Evolutionary conservation across 2,113 vertebrate species (phyloP).

Genomic region (Lagopus muta): DNA sequence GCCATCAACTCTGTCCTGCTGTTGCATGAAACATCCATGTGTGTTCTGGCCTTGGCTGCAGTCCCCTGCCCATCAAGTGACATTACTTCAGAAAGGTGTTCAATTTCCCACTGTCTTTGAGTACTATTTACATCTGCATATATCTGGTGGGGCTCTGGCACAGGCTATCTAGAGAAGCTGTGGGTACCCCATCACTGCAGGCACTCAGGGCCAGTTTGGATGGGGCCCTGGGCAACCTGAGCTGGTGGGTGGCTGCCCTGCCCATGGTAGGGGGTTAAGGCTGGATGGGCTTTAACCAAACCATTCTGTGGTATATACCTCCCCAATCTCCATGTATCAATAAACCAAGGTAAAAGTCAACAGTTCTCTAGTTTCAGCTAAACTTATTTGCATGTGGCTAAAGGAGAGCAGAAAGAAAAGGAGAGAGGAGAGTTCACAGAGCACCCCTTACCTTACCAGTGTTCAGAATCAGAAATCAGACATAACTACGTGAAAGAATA

Average conservation of each 20-base stretch:
- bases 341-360: background rate
- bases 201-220: too few relatives aligned
- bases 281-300: too few relatives aligned
- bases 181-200: too few relatives aligned
- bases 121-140: fast-evolving
- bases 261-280: too few relatives aligned
- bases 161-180: too few relatives aligned
- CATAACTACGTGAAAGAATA: background rate
- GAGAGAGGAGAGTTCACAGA: background rate
- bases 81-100: background rate
- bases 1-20: background rate
- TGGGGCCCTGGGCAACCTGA: too few relatives aligned
- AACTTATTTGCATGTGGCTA: background rate
- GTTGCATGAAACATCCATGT: fast-evolving
- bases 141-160: too few relatives aligned
- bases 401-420: background rate
- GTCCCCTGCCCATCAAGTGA: background rate
- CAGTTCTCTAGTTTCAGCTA: background rate
- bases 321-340: background rate
- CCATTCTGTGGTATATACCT: background rate
- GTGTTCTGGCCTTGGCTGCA: background rate
- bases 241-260: too few relatives aligned
- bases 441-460: background rate
- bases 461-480: background rate
- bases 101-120: background rate